Base-by-base conservation (phyloP, 1,140 invertebrate species). In the Cotesia chilonis region DNA sequence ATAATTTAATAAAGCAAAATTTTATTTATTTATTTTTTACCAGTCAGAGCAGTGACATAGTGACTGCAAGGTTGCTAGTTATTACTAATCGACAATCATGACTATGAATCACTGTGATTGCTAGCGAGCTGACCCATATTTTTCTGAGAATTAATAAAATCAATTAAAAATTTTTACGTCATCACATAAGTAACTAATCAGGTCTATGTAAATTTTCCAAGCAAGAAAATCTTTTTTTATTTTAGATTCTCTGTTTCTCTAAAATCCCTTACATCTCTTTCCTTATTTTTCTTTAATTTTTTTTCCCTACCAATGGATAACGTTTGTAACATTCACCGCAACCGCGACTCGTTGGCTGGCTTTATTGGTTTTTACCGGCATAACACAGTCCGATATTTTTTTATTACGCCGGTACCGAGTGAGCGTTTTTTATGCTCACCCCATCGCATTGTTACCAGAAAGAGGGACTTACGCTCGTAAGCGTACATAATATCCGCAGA, bases 291-390 rank as follows among this genome's bases (percentile, higher is more conserved):
- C 55, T 59, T 59, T 55, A 12, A 5, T 7, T 57, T n/a, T 47
- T 61, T 59, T 52, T 61, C 55, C 20, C 54, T 37, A 14, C 36
- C 36, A 20, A 38, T 51, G 54, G 36, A 59, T 76, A 72, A 73
- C 75, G 76, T 77, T 78, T 71, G 69, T 78, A 81, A 80, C 78
- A 78, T 83, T 73, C 78, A 82, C 81, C 83, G 76, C 81, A 84
- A 84, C 83, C 83, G 73, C 81, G 78, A 80, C 82, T 79, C 80
- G 74, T 80, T 81, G 79, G 81, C 76, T 78, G 77, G 80, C 82
- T 85, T 85, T 85, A 85, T 85, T 84, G 84, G 83, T 85, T 85
- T 85, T 85, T 83, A 83, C 82, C 76, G 78, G 81, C 83, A 54
- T 38, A 55, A 80, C 81, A 80, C 76, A 78, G 79, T 80, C 77